phyloP scores from a whole-genome alignment of 1,140 invertebrate genomes.

The Drosophila lacteicornis region DNA sequence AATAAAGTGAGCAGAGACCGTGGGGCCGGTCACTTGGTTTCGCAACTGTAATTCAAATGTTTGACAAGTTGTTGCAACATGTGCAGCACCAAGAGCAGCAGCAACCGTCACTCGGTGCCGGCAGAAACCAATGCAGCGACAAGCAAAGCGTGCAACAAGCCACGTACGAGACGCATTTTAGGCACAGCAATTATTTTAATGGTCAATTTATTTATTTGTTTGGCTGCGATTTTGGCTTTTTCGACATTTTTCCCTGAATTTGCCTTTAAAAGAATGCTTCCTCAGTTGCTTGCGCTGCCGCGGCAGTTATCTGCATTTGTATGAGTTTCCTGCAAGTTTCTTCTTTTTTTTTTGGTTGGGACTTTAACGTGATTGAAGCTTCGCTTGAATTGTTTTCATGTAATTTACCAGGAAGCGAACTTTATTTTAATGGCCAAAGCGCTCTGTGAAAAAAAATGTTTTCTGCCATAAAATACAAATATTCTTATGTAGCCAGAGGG shows the following conservation, averaged over 20 bases:
- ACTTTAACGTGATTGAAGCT: conserved; percentile 73
- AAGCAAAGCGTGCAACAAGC: conserved; percentile 78
- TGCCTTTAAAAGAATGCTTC: conserved; percentile 76
- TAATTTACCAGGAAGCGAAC: conserved; percentile 40
- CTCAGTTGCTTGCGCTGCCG: conserved; percentile 19
- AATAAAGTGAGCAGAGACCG: conserved; percentile 41
- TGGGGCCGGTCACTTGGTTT: conserved; percentile 58
- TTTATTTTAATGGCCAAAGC: conserved; percentile 27
- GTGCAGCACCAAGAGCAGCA: conserved; percentile 54
- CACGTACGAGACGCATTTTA: conserved; percentile 78
- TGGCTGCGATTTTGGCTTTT: conserved; percentile 55
- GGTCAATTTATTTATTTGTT: conserved; percentile 84
- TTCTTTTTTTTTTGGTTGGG: conserved; percentile 25
- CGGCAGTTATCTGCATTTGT: conserved; percentile 54
- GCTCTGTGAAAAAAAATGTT: not conserved
- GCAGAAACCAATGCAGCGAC: conserved; percentile 44
- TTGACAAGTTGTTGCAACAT: conserved; percentile 84
- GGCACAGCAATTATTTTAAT: conserved; percentile 84
- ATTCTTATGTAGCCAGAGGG: not conserved
- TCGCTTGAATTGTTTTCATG: conserved; percentile 62
- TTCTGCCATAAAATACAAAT: not conserved
- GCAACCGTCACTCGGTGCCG: conserved; percentile 18
- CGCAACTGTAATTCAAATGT: conserved; percentile 83
- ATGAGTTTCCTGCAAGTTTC: conserved; percentile 50
- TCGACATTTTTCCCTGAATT: conserved; percentile 54